Percentiles rank a stretch among this genome's conserved stretches.
phyloP scores from a whole-genome alignment of 1,140 invertebrate species.

The Pseudomyrmex sp. region DNA sequence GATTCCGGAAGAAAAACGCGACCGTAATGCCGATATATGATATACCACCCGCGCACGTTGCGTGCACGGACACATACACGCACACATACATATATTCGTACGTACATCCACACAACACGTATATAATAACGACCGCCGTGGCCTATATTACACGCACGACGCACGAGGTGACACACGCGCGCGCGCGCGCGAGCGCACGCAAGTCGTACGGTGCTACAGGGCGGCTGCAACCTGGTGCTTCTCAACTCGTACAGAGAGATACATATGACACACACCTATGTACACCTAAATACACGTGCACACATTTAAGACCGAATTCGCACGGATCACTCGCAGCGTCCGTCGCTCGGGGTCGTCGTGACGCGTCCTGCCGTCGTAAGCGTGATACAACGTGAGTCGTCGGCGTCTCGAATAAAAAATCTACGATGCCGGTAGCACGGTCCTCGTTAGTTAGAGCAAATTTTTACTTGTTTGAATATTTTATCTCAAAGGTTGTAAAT shows the following conservation, averaged over 20 bases:
- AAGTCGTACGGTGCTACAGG: constrained; percentile 38
- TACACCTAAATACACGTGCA: constrained; percentile 22
- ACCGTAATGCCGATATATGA: constrained; percentile 39
- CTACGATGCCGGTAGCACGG: not conserved
- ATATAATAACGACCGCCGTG: constrained; percentile 66
- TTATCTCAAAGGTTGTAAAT: constrained; percentile 1
- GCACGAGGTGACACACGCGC: constrained; percentile 40
- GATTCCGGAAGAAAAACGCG: constrained; percentile 36
- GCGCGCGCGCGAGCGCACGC: constrained; percentile 27
- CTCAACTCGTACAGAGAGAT: constrained; percentile 19
- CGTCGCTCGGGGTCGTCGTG: constrained; percentile 67
- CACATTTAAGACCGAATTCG: constrained; percentile 47
- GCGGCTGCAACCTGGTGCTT: constrained; percentile 33
- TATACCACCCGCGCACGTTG: not conserved
- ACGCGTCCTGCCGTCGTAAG: constrained; percentile 70
- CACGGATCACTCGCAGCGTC: constrained; percentile 65
- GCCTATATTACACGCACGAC: constrained; percentile 67
- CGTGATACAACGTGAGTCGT: constrained; percentile 54
- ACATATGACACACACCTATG: constrained; percentile 13
- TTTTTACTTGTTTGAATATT: constrained; percentile 2
- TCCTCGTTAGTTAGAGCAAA: not conserved
- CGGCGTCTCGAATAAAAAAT: constrained; percentile 49
- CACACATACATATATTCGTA: constrained; percentile 30
- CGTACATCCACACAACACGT: constrained; percentile 7
- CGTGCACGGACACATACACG: constrained; percentile 4